These are phyloP conservation scores for Cylloceria caligata DNA, from an alignment of 2,888 invertebrate species.

Conservation along the genomic window DNA sequence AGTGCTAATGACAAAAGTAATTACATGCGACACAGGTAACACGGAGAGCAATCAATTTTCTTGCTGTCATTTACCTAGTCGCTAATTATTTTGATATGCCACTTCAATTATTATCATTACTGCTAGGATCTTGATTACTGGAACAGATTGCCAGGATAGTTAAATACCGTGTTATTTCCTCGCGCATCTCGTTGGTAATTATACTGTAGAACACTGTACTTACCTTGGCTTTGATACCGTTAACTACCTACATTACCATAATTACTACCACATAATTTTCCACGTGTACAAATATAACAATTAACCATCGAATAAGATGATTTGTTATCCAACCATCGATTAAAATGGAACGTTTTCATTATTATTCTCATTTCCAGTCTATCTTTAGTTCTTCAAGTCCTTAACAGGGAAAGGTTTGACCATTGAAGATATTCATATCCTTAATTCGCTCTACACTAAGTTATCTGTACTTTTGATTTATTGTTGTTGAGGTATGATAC, in stretches of 20 bases:
- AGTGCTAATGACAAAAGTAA: background rate
- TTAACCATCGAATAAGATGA: background rate
- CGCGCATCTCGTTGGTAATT: slow-evolving; percentile 46
- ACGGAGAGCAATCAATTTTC: slow-evolving; percentile 23
- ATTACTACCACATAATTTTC: slow-evolving; percentile 13
- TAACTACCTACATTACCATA: slow-evolving; percentile 41
- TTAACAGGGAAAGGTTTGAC: background rate
- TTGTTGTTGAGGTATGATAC: no score
- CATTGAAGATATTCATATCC: no score
- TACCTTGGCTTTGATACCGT: slow-evolving; percentile 30
- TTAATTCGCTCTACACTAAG: no score
- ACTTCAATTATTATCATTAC: slow-evolving; percentile 58
- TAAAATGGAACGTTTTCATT: background rate
- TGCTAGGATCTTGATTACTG: slow-evolving; percentile 55
- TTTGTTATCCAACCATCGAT: slow-evolving; percentile 1
- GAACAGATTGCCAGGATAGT: slow-evolving; percentile 33
- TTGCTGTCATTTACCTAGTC: slow-evolving; percentile 14
- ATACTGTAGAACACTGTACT: slow-evolving; percentile 54
- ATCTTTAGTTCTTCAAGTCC: background rate
- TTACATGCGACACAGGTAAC: background rate
- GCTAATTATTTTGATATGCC: slow-evolving; percentile 18
- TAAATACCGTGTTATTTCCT: slow-evolving; percentile 47
- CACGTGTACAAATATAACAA: background rate
- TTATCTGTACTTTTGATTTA: no score
- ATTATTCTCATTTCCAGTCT: background rate